phyloP scores from a whole-genome alignment of 2,888 invertebrate species.

The Drosophila ochracea region DNA sequence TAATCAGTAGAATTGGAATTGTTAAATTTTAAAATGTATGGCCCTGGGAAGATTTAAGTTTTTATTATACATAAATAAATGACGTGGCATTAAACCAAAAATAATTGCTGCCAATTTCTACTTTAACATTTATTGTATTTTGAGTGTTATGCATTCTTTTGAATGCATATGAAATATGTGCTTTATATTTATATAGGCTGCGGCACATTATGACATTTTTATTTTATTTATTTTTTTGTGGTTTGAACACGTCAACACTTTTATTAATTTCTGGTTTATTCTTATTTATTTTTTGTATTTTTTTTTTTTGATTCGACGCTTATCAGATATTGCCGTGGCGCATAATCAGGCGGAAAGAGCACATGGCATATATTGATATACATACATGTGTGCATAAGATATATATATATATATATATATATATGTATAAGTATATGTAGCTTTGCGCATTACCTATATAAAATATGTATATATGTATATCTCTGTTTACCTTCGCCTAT shows the following conservation, averaged over 20 bases:
- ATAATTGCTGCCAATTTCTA: background rate
- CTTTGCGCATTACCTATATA: background rate
- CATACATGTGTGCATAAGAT: background rate
- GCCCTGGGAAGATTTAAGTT: background rate
- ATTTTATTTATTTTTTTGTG: slow-evolving; percentile 13
- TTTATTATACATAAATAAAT: background rate
- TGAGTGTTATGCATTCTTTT: background rate
- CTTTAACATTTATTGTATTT: background rate
- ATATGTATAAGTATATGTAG: background rate
- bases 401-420: background rate
- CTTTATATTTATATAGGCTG: slow-evolving; percentile 16
- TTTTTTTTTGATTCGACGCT: slow-evolving; percentile 32
- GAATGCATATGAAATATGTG: background rate
- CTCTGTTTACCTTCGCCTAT: slow-evolving; percentile 44
- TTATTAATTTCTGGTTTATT: background rate
- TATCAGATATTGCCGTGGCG: slow-evolving; percentile 60
- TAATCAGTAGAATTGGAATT: background rate
- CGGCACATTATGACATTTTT: slow-evolving; percentile 6
- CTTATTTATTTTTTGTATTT: background rate
- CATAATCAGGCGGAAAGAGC: slow-evolving; percentile 47
- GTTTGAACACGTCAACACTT: slow-evolving; percentile 62
- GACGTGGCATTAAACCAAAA: background rate
- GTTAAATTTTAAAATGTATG: background rate
- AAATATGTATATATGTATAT: background rate
- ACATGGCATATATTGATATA: background rate